Percentiles rank a stretch among this genome's conserved stretches.
phyloP scores from a whole-genome alignment of 2,797 vertebrate species.

The Schizothorax lantsangensis region DNA sequence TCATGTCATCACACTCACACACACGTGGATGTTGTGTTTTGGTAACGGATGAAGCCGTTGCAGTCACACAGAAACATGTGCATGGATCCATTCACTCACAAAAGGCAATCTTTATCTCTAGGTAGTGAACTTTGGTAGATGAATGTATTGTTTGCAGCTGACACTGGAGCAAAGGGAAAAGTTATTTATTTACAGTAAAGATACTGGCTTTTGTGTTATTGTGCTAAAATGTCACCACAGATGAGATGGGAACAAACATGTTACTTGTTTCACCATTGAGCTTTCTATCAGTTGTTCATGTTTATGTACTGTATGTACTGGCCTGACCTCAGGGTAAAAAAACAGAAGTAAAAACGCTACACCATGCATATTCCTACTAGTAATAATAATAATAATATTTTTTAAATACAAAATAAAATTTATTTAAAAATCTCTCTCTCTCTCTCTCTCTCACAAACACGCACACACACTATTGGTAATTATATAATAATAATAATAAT shows the following conservation, averaged over 20 bases:
- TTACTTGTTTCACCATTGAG: background rate
- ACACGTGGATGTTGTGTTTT: slow-evolving; percentile 69
- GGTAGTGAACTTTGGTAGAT: slow-evolving; percentile 32
- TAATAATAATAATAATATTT: background rate
- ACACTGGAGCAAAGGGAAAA: slow-evolving; percentile 13
- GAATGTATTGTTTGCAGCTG: background rate
- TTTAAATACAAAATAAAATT: too few relatives aligned
- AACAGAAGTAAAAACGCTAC: background rate
- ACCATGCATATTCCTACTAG: background rate
- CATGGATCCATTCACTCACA: background rate
- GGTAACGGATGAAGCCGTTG: slow-evolving; percentile 58
- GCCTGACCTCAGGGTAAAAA: background rate
- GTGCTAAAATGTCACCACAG: slow-evolving; percentile 4
- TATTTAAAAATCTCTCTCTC: background rate
- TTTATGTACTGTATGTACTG: background rate
- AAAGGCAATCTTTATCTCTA: slow-evolving; percentile 1
- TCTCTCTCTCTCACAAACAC: too few relatives aligned
- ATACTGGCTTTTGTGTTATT: slow-evolving; percentile 29
- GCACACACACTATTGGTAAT: background rate
- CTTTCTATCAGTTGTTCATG: slow-evolving; percentile 11
- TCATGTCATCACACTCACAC: slow-evolving; percentile 59
- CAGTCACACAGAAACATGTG: slow-evolving; percentile 47
- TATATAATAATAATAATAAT: background rate
- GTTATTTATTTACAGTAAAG: slow-evolving; percentile 28
- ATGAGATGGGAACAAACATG: slow-evolving; percentile 25